A percentile compares a stretch with the other conserved stretches of the same genome.
Conservation (phyloP, 2,113 vertebrate genomes). For the Anseranas semipalmata region DNA sequence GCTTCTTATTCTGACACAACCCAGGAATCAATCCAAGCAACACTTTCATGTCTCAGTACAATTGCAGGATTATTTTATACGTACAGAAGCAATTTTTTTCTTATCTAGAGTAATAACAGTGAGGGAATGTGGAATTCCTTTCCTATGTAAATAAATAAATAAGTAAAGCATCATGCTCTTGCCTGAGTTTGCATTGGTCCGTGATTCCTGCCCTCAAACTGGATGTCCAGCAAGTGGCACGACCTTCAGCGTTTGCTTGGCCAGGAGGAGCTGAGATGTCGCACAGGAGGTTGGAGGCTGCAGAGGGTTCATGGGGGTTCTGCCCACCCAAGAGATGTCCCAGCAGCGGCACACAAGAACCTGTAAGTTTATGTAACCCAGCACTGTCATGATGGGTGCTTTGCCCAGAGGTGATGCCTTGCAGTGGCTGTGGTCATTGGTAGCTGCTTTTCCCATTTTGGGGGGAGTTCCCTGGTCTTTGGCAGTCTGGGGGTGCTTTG, state of each 20-base stretch:
- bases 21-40: not conserved
- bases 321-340: not conserved
- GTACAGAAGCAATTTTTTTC: not conserved
- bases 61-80: not conserved
- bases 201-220: not conserved
- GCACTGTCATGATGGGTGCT: not conserved
- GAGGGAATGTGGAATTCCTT: slow-evolving; percentile 48
- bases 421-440: not conserved
- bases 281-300: not conserved
- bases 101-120: slow-evolving; percentile 2
- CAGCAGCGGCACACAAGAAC: not conserved
- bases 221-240: rapidly evolving
- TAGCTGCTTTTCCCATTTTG: not conserved
- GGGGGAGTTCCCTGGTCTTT: not conserved
- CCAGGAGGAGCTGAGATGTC: not conserved
- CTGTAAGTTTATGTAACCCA: not conserved
- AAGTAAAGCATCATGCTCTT: not conserved
- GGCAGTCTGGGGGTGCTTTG: not conserved
- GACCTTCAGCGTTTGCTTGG: not conserved
- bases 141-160: slow-evolving; percentile 63
- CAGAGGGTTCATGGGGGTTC: not conserved
- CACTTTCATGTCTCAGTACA: not conserved
- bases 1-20: slow-evolving; percentile 42
- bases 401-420: not conserved
- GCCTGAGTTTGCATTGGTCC: not conserved